phyloP scores from a whole-genome alignment of 2,888 invertebrate species.

The Hirtodrosophila histrioides region DNA sequence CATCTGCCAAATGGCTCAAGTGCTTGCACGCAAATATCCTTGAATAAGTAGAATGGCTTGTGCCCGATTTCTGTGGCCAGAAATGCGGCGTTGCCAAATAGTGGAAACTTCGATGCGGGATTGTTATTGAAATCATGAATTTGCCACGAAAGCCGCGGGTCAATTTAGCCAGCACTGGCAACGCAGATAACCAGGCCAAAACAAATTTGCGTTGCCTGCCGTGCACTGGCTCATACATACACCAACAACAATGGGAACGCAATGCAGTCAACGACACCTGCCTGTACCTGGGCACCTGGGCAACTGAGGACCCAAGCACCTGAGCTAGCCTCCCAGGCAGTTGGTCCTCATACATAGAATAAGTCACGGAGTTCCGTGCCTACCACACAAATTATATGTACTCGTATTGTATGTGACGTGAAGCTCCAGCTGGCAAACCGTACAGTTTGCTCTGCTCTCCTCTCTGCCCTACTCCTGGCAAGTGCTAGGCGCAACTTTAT shows the following conservation, averaged over 20 bases:
- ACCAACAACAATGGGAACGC: constrained; percentile 27
- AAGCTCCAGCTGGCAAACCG: constrained; percentile 7
- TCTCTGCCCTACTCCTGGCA: constrained; percentile 1
- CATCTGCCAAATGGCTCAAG: constrained; percentile 70
- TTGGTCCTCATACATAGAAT: too few relatives aligned
- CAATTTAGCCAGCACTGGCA: constrained; percentile 22
- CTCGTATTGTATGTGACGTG: too few relatives aligned
- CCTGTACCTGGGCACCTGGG: constrained; percentile 12
- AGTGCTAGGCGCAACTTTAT: constrained; percentile 63
- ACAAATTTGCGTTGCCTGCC: constrained; percentile 26
- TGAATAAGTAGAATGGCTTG: constrained; percentile 44
- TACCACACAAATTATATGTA: constrained; percentile 57
- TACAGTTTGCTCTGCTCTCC: neutral
- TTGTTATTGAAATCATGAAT: constrained; percentile 40
- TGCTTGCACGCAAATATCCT: constrained; percentile 52
- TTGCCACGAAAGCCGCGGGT: constrained; percentile 10
- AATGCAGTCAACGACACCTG: constrained; percentile 57
- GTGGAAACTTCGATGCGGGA: constrained; percentile 9
- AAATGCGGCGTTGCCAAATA: constrained; percentile 37
- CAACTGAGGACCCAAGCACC: too few relatives aligned
- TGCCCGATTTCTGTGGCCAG: constrained; percentile 3
- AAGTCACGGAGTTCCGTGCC: constrained; percentile 10
- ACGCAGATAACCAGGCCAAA: constrained; percentile 31
- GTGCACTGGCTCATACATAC: constrained; percentile 9
- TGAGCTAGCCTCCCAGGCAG: neutral